Evolutionary conservation across 2,888 invertebrate species (phyloP), one percentile per base, ranked within the genome.

Genomic region (Timema podura): DNA sequence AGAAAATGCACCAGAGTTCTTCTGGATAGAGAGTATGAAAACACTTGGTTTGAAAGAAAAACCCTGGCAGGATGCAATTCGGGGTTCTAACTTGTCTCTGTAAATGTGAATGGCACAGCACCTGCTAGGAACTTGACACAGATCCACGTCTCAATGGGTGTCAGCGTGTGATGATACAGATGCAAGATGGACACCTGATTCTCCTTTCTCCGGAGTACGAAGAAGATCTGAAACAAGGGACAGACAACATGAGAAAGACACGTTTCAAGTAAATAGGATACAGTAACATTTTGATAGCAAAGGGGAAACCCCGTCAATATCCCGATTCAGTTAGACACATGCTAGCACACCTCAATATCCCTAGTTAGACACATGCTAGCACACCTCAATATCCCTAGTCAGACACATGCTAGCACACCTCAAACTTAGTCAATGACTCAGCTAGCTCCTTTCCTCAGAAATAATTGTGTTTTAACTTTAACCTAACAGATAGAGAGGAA

Each of bases 101-200:
- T 30, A 30, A 30, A 3, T 30, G 30, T 30, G 30, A 30, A 30
- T 30, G 30, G 1, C 2, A 30, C 30, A 30, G 30, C 5, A 71
- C 89, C 89, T 77, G 91, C 89, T 71, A 91, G 85, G 78, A 91
- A 91, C 80, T 90, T 91, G 71, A 91, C 90, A 74, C 91, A 87
- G 69, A 91, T 84, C 91, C 91, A 91, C 11, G 91, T 91, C 78
- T 91, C 91, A 73, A 91, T 83, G 0, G 91, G 91, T 71, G 91
- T 91, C 75, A 91, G 81, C 54, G 91, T 90, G 83, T 94, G 93
- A 79, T 94, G 93, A 82, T 93, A 93, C 57, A 94, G 86, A 80
- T 94, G 93, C 9, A 94, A 85, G 82, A 92, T 89, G 15, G 91
- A 89, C 77, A 94, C 88, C 81, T 94, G 93, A 76, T 89, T 90